Evolutionary conservation across 2,113 vertebrate species (phyloP).

Genomic region (Clarias gariepinus): DNA sequence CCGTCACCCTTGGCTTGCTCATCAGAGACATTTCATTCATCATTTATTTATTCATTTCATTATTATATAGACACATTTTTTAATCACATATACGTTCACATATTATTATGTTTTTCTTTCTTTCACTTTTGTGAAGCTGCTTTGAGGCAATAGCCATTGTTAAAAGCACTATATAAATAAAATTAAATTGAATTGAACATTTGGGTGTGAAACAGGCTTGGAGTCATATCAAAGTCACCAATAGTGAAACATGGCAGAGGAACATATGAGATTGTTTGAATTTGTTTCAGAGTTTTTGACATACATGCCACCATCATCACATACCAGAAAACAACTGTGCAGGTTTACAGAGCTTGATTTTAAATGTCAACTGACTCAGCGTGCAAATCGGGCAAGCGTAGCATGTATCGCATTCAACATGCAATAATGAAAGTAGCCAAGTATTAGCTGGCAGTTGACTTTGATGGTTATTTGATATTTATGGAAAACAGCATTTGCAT

Average conservation of each 20-base stretch:
- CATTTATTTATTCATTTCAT: no score
- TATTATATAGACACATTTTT: no score
- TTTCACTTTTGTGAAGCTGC: no score
- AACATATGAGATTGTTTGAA: background rate
- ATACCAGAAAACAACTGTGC: background rate
- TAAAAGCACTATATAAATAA: no score
- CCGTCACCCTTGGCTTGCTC: no score
- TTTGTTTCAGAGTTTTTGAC: background rate
- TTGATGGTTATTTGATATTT: constrained; percentile 2
- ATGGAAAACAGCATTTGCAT: background rate
- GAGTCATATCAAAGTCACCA: background rate
- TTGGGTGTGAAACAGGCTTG: background rate
- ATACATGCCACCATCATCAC: background rate
- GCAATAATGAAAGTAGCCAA: background rate
- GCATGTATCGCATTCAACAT: background rate
- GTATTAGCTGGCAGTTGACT: background rate
- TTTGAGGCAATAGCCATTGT: no score
- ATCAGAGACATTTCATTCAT: no score
- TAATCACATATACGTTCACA: no score
- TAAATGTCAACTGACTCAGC: background rate
- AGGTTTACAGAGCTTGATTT: background rate
- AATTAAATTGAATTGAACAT: no score
- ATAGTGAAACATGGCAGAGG: background rate
- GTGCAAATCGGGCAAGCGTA: background rate
- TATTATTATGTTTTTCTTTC: no score